Evolutionary conservation across 64 coral and sea anemone genomes (phyloP).

Genomic region (Anthopleura sola): DNA sequence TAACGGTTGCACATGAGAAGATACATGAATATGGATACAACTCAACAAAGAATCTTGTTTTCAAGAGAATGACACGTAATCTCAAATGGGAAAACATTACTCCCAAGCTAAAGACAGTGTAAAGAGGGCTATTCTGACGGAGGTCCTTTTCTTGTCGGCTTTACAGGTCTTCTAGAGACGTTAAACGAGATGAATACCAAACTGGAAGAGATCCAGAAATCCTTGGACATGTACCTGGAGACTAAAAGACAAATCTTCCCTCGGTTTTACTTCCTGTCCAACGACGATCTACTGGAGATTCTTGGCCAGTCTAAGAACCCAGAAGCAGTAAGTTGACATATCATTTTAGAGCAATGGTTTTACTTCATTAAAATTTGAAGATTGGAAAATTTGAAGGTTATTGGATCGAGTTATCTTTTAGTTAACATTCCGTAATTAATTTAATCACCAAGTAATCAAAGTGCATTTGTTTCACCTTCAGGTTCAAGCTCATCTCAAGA

Average conservation of each 20-base stretch:
- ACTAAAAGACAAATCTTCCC: constrained; percentile 98
- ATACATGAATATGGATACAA: no score
- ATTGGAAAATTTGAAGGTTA: background rate
- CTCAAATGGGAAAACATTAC: no score
- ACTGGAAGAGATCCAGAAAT: constrained; percentile 98
- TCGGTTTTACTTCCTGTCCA: constrained; percentile 96
- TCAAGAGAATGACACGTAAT: no score
- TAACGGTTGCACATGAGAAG: no score
- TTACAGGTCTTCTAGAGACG: constrained; percentile 85
- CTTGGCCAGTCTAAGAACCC: constrained; percentile 99
- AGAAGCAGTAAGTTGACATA: constrained; percentile 78
- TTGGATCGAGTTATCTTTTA: no score
- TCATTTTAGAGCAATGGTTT: no score
- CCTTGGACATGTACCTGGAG: constrained; percentile 95
- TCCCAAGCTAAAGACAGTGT: no score
- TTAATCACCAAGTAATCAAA: background rate
- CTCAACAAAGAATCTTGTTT: no score
- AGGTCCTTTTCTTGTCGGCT: background rate
- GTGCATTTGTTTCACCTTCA: background rate
- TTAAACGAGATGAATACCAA: constrained; percentile 98
- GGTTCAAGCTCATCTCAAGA: constrained; percentile 99
- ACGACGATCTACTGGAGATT: constrained; percentile 97
- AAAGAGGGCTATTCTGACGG: no score
- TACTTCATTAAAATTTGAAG: no score
- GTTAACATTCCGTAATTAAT: background rate